Evolutionary conservation across 2,888 invertebrate species (phyloP), one percentile per base, ranked within the genome.

Genomic region (Oscheius sp.): DNA sequence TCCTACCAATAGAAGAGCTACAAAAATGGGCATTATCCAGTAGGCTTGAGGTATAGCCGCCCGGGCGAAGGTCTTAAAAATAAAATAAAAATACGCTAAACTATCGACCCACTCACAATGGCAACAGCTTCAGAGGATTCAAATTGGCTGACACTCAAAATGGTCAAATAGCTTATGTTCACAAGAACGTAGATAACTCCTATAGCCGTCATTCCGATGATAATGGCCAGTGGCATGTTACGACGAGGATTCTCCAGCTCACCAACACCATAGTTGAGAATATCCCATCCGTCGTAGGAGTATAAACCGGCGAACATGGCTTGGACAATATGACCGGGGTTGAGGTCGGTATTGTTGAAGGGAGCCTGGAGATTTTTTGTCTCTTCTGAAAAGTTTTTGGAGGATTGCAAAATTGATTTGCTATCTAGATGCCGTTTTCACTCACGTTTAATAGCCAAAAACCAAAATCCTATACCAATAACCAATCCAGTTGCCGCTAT

Each of bases 191-290:
- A 84, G 45, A 84, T 72, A 12, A 81, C 57, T 9, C 74, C 80
- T 38, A 83, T 80, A 12, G 78, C 73, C 4, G 79, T 69, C 81
- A 84, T 82, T 50, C 84, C 84, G 28, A 84, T 76, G 32, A 82
- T 64, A 51, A 84, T 82, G 6, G 84, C 78, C 51, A 84, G 66
- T 6, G 83, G 84, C 82, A 84, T 82, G 5, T 80, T 82, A 22
- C 83, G 49, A 56, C 77, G 78, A 17, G 84, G 84, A 38, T 82
- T 82, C 38, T 84, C 79, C 17, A 84, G 77, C 56, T 85, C 85
- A 41, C 80, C 83, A 22, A 77, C 78, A 36, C 85, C 85, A 68
- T 80, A 82, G 62, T 85, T 85, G n/a, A 85, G 71, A 69, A 85
- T 80, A 59, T 84, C 82, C 82, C 82, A 85, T 0, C 84, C 84